Evolutionary conservation across 1,140 invertebrate genomes (phyloP), one percentile per base, ranked within the genome.

Genomic region (Phymastichus coffea): DNA sequence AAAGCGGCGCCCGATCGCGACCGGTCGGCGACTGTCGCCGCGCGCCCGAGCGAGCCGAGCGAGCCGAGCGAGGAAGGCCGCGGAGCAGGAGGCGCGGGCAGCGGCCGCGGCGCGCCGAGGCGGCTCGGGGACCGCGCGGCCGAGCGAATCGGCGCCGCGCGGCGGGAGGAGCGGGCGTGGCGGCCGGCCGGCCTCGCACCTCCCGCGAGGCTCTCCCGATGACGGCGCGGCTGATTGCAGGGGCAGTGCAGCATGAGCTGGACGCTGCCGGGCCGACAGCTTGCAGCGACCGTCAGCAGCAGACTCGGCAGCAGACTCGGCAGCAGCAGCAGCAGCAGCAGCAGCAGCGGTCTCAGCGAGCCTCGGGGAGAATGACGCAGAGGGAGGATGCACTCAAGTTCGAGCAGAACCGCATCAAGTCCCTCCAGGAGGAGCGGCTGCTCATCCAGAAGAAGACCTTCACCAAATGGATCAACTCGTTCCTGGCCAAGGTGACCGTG

Each of bases 401-500:
- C 80, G 96, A 98, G 85, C 93, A 92, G 80, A 92, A 92, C 69
- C 88, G 96, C 56, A 98, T 99, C 72, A 92, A 93, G 81, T 92
- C 93, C 71, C 85, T 99, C 70, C 95, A 98, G 75, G 94, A 98
- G 78, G 97, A 99, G 82, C 87, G 97, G 63, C 82, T 98, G 54
- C 90, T 97, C 78, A 98, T 99, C 68, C 97, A 99, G 81, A 99
- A 99, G 85, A 99, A 99, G 80, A 99, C 97, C 7, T 99, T 99
- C 80, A 99, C 97, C 70, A 99, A 99, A 95, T 99, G 97, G 97
- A 95, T 98, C 87, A 99, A 99, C 81, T 97, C 95, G 2, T 99
- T 98, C 81, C 81, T 99, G 63, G 88, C 93, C 74, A 98, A 96
- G 87, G 95, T 95, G 69, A 46, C 12, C 17, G 20, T 57, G 51